Conservation (phyloP, 1,140 invertebrate genomes). For the Bradynema listronoti region DNA sequence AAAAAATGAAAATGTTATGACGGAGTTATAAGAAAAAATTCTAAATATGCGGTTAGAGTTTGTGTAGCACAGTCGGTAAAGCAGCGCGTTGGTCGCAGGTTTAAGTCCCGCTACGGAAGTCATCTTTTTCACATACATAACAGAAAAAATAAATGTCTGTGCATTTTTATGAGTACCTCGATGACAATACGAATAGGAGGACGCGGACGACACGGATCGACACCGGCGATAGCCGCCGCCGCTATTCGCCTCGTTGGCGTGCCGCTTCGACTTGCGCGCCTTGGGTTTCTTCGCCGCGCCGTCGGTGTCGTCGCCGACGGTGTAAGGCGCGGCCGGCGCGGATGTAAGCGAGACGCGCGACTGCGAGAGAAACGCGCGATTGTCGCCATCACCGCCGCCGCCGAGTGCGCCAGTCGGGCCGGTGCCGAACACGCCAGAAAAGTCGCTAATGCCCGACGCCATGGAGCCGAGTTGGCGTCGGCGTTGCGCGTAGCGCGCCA, state of each 20-base stretch:
- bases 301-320: not conserved
- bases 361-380: conserved; percentile 8
- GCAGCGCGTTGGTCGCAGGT: too few species aligned
- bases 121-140: too few species aligned
- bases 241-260: too few species aligned
- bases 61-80: too few species aligned
- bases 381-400: conserved; percentile 14
- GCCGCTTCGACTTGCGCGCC: too few species aligned
- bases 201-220: conserved; percentile 20
- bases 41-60: too few species aligned
- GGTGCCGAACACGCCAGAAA: conserved; percentile 22
- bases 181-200: conserved; percentile 21
- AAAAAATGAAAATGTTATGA: too few species aligned
- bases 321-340: conserved; percentile 1
- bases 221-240: conserved; percentile 17
- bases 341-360: conserved; percentile 30
- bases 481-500: conserved; percentile 38
- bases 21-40: too few species aligned
- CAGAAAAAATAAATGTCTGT: too few species aligned
- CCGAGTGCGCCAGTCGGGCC: not conserved
- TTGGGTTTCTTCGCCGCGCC: not conserved
- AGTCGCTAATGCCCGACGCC: conserved; percentile 38
- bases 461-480: conserved; percentile 47
- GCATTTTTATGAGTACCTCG: conserved; percentile 6
- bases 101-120: too few species aligned